Evolutionary conservation across 2,888 invertebrate genomes (phyloP).

Genomic region (Drosophila setosimentum): DNA sequence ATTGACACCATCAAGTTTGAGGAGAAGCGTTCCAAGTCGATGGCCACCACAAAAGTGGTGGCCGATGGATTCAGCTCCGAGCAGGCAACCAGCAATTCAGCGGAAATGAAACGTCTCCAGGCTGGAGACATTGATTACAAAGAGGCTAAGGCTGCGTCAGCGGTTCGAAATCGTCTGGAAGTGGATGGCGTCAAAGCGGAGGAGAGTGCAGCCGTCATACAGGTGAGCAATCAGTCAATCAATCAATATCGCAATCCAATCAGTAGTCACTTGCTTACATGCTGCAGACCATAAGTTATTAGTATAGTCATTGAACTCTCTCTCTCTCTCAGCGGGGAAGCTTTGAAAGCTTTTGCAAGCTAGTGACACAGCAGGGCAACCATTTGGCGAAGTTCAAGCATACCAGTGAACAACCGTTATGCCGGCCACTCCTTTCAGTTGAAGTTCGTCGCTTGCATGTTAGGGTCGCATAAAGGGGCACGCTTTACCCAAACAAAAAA

Average conservation of each 20-base stretch:
- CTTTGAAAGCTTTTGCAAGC: slow-evolving; percentile 41
- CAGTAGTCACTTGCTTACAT: slow-evolving; percentile 24
- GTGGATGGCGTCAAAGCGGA: slow-evolving; percentile 94
- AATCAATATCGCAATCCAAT: neutral
- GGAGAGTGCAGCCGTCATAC: slow-evolving; percentile 92
- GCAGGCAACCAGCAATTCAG: slow-evolving; percentile 89
- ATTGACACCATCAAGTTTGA: slow-evolving; percentile 92
- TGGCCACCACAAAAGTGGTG: slow-evolving; percentile 91
- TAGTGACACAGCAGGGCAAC: slow-evolving; percentile 20
- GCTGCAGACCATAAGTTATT: slow-evolving; percentile 2
- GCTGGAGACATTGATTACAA: slow-evolving; percentile 93
- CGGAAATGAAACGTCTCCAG: slow-evolving; percentile 91
- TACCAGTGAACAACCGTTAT: slow-evolving; percentile 30
- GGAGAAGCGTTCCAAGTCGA: slow-evolving; percentile 92
- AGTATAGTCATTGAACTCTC: slow-evolving; percentile 32
- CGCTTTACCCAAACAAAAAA: slow-evolving; percentile 6
- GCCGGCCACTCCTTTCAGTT: slow-evolving; percentile 74
- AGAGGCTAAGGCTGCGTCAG: slow-evolving; percentile 91
- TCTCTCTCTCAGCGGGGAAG: slow-evolving; percentile 1
- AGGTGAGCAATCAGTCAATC: slow-evolving; percentile 86
- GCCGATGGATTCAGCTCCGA: slow-evolving; percentile 93
- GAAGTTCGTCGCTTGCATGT: slow-evolving; percentile 69
- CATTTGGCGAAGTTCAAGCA: slow-evolving; percentile 43
- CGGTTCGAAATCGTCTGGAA: slow-evolving; percentile 92
- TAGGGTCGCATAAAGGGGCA: slow-evolving; percentile 62